Base-by-base conservation (phyloP, 2,888 invertebrate genomes). In the Exocentrus adspersus region DNA sequence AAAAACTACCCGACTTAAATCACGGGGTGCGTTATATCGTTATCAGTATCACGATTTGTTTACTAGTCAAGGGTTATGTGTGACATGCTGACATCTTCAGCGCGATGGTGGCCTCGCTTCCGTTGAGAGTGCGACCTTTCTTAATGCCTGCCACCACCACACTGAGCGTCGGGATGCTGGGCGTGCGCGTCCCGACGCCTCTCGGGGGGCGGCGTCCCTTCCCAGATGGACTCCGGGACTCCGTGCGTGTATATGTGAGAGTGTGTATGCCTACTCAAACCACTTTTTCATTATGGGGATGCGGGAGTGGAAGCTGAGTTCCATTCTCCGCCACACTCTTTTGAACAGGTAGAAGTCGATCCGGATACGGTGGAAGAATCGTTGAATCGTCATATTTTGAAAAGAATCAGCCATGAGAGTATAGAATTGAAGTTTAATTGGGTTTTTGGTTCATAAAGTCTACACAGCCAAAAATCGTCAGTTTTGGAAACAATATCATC, bases 161-260 rank as follows among this genome's bases (percentile, higher is more conserved):
- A 78, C 78, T 78, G 74, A 76, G 76, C 77, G 77, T 75, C 77
- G 74, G 75, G 75, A 76, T 75, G 77, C 77, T 73, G 76, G 68
- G 74, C 73, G 70, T 77, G 77, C 78, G 78, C 77, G 66, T 61
- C 65, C 42, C 51, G 62, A 64, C 60, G 58, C 58, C 54, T 60
- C 64, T 51, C 58, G 57, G 70, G 69, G 71, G 65, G 72, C 68
- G 71, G 68, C 72, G 65, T 65, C 68, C 63, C 65, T 64, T 57
- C 60, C 53, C 62, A 64, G 64, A 65, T 65, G 62, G 65, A 65
- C 62, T 62, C 37, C 6, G n/a, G n/a, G n/a, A n/a, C n/a, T n/a
- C n/a, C n/a, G n/a, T n/a, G n/a, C n/a, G n/a, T n/a, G n/a, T n/a
- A n/a, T n/a, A n/a, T n/a, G n/a, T n/a, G 37, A 12, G 24, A 5